Base-by-base conservation (phyloP, 2,113 vertebrate genomes). In the Coracopsis vasa region DNA sequence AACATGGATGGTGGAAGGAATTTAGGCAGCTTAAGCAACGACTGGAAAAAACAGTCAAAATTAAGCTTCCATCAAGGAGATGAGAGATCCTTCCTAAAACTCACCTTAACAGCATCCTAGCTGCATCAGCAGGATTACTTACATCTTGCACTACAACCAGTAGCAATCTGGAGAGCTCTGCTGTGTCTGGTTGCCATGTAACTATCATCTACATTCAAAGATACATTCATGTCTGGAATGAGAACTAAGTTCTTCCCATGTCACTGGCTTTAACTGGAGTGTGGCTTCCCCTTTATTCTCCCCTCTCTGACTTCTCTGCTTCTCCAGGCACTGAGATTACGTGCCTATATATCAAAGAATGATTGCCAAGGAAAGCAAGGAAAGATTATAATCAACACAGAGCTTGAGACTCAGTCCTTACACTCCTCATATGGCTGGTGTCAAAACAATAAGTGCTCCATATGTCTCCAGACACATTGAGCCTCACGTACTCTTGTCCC, bases 51-150 rank as follows among this genome's bases (percentile, higher is more conserved):
- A 8, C 12, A 53, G 60, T 51, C n/a, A 88, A 78, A 93, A 95
- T 81, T 37, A 94, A 67, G 72, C 64, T 89, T 86, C 82, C 77
- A 91, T 80, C 86, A 88, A 92, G 75, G 54, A 88, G 72, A 92
- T 64, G 42, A 20, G 71, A 86, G 77, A 94, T 71, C 70, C 72
- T 78, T 84, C 88, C 77, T 60, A 74, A 92, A 91, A 11, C 86
- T 69, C 4, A 0, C n/a, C 42, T 90, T 74, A 86, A 67, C 42
- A 71, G 61, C 82, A 65, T 66, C 61, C 73, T 65, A 64, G 77
- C 82, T 75, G 69, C 88, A 91, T 50, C 69, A 37, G 11, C 35
- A 61, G 42, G 69, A 89, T 90, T 78, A 60, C 60, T 90, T 20
- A 90, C 86, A 90, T 60, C 75, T 53, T 93, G 77, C 65, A 61